These are phyloP conservation scores for Ditylenchus dipsaci DNA, from an alignment of 1,140 invertebrate species.

Conservation along the genomic window DNA sequence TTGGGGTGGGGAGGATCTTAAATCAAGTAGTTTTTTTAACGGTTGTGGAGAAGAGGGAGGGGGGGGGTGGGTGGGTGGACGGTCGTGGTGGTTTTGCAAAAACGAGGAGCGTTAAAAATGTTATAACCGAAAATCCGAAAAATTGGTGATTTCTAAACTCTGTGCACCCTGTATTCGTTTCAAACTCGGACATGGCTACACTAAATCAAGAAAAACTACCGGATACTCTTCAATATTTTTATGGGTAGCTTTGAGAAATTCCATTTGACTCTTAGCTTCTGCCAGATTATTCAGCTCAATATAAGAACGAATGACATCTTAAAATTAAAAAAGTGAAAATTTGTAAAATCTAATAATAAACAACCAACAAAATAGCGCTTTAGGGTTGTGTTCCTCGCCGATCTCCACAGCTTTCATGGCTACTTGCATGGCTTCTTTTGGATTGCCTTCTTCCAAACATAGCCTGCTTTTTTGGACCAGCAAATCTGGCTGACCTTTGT, in stretches of 20 bases:
- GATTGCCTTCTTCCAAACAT: constrained; percentile 27
- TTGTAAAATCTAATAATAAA: constrained; percentile 7
- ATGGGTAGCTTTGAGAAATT: constrained; percentile 35
- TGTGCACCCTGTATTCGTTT: too few relatives aligned
- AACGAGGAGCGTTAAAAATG: too few relatives aligned
- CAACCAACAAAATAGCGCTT: constrained; percentile 23
- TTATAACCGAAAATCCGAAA: too few relatives aligned
- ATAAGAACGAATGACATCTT: constrained; percentile 37
- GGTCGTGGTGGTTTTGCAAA: too few relatives aligned
- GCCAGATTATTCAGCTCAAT: constrained; percentile 20
- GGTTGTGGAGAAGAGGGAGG: too few relatives aligned
- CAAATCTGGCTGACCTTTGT: constrained; percentile 5
- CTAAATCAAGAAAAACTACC: too few relatives aligned
- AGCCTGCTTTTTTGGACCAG: constrained; percentile 28
- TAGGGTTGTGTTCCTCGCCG: not conserved
- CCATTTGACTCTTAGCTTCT: constrained; percentile 36
- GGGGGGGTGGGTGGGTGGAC: too few relatives aligned
- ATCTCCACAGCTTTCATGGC: constrained; percentile 33
- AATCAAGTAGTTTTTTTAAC: too few relatives aligned
- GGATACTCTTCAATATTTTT: constrained; percentile 23
- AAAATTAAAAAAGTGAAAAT: not conserved
- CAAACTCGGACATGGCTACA: too few relatives aligned
- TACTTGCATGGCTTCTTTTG: constrained; percentile 29
- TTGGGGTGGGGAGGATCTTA: too few relatives aligned
- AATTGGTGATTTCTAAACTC: too few relatives aligned